Base-by-base conservation (phyloP, 2,888 invertebrate genomes). In the Brachyptera putata region DNA sequence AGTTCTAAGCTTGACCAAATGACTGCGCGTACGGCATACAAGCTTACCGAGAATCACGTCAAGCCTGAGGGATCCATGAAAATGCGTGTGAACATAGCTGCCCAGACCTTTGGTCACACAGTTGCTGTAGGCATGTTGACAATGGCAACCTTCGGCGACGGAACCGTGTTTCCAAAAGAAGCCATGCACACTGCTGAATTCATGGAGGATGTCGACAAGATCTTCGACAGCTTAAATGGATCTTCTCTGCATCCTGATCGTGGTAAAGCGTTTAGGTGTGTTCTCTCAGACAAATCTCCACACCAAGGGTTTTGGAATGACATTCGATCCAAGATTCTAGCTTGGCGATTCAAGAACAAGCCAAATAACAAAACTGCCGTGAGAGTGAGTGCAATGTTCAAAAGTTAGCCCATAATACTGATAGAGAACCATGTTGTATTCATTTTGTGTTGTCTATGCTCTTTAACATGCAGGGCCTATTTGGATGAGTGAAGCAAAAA, bases 51-150 rank as follows among this genome's bases (percentile, higher is more conserved):
- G 1, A 24, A 30, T 9, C 59, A 59, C 39, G 9, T 55, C 3
- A 53, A 26, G 7, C 55, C 59, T 1, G 21, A 22, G 11, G 34
- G 53, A 11, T 26, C 25, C 1, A 9, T 37, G 11, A 61, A 57
- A 18, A 61, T 57, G 49, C 56, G 39, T 4, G 61, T 61, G 1
- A 26, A 11, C 9, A 49, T 50, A 18, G n/a, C n/a, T n/a, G 57
- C 57, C 24, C 49, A 61, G 21, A 30, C 43, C 13, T 30, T 61
- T 14, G 61, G 61, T 50, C 37, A 61, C 24, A 57, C 56, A 1
- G 43, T 61, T 2, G 49, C 56, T 36, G 39, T 57, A 26, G 25
- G 13, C 7, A 57, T 61, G 56, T 57, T 50, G 25, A 50, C 49
- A 2, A 26, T 50, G 26, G 25, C 49, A 5, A 50, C 49, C 14